Evolutionary conservation across 2,888 invertebrate species (phyloP).

Genomic region (Nemotelus pantherinus): DNA sequence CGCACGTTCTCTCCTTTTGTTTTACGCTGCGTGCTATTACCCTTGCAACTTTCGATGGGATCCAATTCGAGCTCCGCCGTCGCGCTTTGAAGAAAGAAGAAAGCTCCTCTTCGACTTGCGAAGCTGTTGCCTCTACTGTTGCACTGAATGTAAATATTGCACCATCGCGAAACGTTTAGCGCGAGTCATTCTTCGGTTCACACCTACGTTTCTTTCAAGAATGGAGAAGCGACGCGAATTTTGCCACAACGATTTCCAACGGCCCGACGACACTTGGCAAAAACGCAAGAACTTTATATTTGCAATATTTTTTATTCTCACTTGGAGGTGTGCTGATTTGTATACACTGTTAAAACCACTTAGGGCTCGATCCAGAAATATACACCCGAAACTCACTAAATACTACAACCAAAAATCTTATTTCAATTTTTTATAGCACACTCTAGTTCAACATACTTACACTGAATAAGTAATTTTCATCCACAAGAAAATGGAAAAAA

Average conservation of each 20-base stretch:
- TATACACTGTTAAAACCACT: no score
- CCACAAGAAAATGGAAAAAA: neutral
- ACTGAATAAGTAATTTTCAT: neutral
- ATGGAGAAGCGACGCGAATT: neutral
- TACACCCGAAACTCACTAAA: no score
- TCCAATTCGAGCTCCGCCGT: slow-evolving; percentile 5
- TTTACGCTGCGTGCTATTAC: neutral
- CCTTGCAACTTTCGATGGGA: slow-evolving; percentile 23
- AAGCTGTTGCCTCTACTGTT: slow-evolving; percentile 32
- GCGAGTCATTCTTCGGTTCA: neutral
- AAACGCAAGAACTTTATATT: neutral
- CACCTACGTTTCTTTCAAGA: neutral
- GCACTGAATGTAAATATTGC: slow-evolving; percentile 36
- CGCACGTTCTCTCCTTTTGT: slow-evolving; percentile 5
- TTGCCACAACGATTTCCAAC: neutral
- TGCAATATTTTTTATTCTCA: neutral
- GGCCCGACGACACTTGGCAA: neutral
- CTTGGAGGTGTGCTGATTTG: no score
- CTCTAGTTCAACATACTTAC: neutral
- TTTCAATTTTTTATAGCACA: neutral
- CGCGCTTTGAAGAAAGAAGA: slow-evolving; percentile 13
- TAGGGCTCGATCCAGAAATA: no score
- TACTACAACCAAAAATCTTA: no score
- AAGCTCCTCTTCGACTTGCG: neutral
- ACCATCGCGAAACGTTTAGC: slow-evolving; percentile 18